Evolutionary conservation across 2,113 vertebrate species (phyloP), one percentile per base, ranked within the genome.

Genomic region (Dendrocopos noguchii): DNA sequence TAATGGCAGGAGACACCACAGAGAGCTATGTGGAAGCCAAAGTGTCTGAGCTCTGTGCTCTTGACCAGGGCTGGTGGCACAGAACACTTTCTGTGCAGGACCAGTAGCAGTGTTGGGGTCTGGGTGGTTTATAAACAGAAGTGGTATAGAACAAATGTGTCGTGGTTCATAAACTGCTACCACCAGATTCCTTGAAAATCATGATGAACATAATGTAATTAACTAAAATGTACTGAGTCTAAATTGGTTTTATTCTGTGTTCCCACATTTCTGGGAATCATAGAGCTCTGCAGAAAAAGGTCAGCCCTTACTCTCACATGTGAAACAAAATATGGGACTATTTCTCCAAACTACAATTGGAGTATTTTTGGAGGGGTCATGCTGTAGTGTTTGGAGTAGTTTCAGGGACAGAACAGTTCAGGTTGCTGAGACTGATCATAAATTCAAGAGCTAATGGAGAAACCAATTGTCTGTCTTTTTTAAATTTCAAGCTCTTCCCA

Each of bases 1-100:
- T 4, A 19, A 2, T 22, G 70, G 29, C 0, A 0, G 42, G 34
- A 6, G 42, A 34, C 55, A 14, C 63, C 56, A 33, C 50, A 17
- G 10, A 84, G 61, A 66, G 75, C 64, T 59, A 1, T 7, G 5
- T 67, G 66, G 31, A 72, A 72, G 44, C 83, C 61, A 34, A 17
- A 72, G 29, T 55, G 33, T 28, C 34, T 60, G 46, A 39, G 6
- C 19, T 64, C 17, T 24, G 1, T 3, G 1, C 8, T 50, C 0
- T 24, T 53, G 33, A 46, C 10, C 53, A 27, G 77, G 18, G 34
- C 76, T 61, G n/a, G 46, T 61, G 59, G 13, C 73, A 63, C 68
- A 33, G 36, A 24, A 57, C 12, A 22, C 22, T 27, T 82, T 64
- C 42, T 46, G 15, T 4, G 56, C 31, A 44, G 60, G 44, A 36